Evolutionary conservation across 2,113 vertebrate genomes (phyloP).

Genomic region (Callospermophilus lateralis): DNA sequence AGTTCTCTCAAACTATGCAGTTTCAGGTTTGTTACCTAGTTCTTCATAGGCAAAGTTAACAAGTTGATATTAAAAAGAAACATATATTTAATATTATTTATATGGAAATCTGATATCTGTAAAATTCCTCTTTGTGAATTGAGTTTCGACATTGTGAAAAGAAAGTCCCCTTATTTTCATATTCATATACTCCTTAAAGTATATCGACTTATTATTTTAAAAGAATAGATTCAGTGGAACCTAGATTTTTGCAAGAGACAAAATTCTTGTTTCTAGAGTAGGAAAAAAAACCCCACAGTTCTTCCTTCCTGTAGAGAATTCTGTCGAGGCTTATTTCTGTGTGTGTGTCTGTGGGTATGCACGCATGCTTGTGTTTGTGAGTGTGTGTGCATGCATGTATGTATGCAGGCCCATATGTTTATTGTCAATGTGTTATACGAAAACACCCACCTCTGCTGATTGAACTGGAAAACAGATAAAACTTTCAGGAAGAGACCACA

Average conservation of each 20-base stretch:
- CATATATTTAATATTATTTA: not conserved
- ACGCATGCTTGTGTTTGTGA: not conserved
- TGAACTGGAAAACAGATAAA: not conserved
- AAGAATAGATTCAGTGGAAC: not conserved
- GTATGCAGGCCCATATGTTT: too few species aligned
- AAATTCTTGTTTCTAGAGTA: not conserved
- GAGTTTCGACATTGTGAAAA: not conserved
- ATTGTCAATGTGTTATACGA: not conserved
- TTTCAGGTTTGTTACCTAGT: not conserved
- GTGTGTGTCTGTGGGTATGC: not conserved
- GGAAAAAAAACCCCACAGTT: not conserved
- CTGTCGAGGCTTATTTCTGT: not conserved
- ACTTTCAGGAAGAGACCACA: not conserved
- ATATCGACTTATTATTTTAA: slow-evolving; percentile 1
- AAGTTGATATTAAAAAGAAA: slow-evolving; percentile 14
- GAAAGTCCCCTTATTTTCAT: not conserved
- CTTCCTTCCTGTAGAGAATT: not conserved
- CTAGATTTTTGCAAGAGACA: not conserved
- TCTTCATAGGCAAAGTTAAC: not conserved
- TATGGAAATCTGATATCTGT: not conserved
- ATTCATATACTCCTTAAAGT: not conserved
- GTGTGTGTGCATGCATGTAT: not conserved
- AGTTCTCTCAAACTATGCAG: not conserved
- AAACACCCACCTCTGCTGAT: not conserved
- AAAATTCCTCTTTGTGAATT: not conserved